Evolutionary conservation across 2,888 invertebrate genomes (phyloP).

Genomic region (Diploptera punctata): DNA sequence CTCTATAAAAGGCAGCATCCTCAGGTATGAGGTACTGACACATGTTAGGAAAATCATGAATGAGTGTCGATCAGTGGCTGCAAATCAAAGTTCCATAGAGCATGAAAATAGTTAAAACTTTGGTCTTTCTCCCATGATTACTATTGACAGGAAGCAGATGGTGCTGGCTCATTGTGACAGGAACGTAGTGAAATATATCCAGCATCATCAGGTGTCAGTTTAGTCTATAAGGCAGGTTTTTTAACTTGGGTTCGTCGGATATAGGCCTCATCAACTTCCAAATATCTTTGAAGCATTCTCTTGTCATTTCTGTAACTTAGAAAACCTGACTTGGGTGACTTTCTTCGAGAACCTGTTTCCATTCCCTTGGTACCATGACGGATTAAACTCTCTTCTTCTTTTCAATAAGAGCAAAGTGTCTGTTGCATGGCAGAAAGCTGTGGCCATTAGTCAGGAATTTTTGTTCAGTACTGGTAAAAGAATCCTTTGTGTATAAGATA

Average conservation of each 20-base stretch:
- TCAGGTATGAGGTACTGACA: too few relatives aligned
- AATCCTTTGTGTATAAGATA: not conserved
- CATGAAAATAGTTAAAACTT: not conserved
- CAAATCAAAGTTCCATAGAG: too few relatives aligned
- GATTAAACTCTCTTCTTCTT: constrained; percentile 30
- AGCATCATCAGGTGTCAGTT: constrained; percentile 11
- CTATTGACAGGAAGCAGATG: constrained; percentile 9
- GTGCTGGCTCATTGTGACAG: not conserved
- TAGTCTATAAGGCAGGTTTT: not conserved
- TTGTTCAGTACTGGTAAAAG: constrained; percentile 33
- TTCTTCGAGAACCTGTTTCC: not conserved
- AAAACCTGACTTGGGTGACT: not conserved
- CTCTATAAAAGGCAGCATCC: too few relatives aligned
- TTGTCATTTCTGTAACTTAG: not conserved
- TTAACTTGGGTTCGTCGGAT: not conserved
- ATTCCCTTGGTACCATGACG: not conserved
- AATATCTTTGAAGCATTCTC: constrained; percentile 4
- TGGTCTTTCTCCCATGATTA: not conserved
- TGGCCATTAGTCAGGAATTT: constrained; percentile 35
- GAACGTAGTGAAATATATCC: not conserved
- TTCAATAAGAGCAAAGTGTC: constrained; percentile 38
- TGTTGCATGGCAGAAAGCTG: constrained; percentile 37
- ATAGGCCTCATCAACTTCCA: not conserved
- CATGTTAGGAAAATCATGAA: too few relatives aligned
- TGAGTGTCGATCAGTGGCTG: too few relatives aligned